A percentile compares a stretch with the other conserved stretches of the same genome.
Evolutionary conservation across 2,797 vertebrate genomes (phyloP).

Genomic region (Mico argentatus): DNA sequence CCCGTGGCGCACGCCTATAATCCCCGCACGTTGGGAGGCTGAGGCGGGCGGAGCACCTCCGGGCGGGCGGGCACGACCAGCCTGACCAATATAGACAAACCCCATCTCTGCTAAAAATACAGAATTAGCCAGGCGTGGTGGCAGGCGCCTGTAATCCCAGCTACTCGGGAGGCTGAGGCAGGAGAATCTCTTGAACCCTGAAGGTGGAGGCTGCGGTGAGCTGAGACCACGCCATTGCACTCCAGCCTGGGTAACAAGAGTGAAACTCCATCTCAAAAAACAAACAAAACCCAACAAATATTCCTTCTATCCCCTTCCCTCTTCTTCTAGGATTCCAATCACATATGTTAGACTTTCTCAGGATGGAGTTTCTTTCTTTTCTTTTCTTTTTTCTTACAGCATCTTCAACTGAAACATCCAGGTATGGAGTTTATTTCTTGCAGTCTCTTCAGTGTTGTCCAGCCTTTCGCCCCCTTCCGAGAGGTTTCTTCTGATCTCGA

Average conservation of each 20-base stretch:
- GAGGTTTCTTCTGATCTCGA: background rate
- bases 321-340: background rate
- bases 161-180: no score
- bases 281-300: no score
- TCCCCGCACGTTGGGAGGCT: background rate
- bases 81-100: background rate
- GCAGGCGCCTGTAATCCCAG: background rate
- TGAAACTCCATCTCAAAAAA: no score
- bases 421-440: no score
- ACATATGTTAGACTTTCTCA: background rate
- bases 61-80: no score
- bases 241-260: no score
- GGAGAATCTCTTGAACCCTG: no score
- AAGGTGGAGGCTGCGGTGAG: no score
- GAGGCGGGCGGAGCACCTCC: background rate
- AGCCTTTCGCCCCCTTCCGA: no score
- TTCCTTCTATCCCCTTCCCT: background rate
- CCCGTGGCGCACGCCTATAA: rapidly evolving
- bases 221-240: no score
- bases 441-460: background rate
- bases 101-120: background rate
- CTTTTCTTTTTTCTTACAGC: no score
- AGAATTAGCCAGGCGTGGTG: background rate
- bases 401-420: no score
- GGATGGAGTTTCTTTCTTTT: background rate